Base-by-base conservation (phyloP, 1,140 invertebrate species). In the Lasioglossum albipes region DNA sequence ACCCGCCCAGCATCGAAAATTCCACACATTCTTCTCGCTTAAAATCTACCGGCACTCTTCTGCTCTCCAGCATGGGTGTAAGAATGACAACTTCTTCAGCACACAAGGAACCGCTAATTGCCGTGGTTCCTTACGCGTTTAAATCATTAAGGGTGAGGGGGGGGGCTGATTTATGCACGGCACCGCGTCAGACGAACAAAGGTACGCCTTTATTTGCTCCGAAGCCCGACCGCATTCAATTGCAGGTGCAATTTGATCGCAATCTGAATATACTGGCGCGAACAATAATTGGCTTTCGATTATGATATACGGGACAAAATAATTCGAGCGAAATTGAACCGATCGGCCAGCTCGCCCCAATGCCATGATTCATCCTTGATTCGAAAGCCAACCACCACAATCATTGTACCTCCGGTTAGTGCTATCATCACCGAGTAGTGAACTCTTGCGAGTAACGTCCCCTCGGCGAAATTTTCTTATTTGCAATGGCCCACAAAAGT, bases 231-330 rank as follows among this genome's bases (percentile, higher is more conserved):
- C 59, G 18, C 81, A 64, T 84, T 78, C 27, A 81, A 87, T 84
- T 61, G 85, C 67, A 87, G 82, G 69, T 84, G 82, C 66, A 79
- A 75, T 42, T 84, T 72, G 72, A 78, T 81, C 59, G 77, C 75
- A 49, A 86, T 64, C 41, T 49, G 67, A 72, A 75, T 68, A 72
- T 22, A 22, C 20, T 22, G 18, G 27, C 22, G 41, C 54, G 65
- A 71, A 73, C 61, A 73, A 87, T 87, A 87, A 87, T 87, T 87
- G 85, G 73, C 67, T 79, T 22, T 20, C 85, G 73, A 82, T 81
- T 79, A 87, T 87, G 85, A 87, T 87, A 69, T 84, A 87, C 52
- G 61, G 45, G 64, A 72, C 65, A 20, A 84, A 87, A 87, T 78
- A 76, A 87, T 86, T 87, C 80, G 74, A 84, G 52, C 62, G 68